Evolutionary conservation across 2,888 invertebrate genomes (phyloP).

Genomic region (Eupithecia vulgata): DNA sequence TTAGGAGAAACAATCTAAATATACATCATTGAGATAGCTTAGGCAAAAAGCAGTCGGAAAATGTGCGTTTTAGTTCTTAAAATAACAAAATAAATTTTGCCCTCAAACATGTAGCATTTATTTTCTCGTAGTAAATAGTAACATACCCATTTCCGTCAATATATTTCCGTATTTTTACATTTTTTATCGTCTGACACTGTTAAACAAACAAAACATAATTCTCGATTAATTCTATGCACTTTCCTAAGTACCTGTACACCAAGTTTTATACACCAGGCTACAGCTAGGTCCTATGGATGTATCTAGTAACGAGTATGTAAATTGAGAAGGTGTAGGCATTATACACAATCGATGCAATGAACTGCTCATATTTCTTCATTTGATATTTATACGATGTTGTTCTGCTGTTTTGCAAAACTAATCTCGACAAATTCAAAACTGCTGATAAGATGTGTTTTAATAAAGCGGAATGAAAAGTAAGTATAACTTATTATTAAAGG

Average conservation of each 20-base stretch:
- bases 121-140: too few species aligned
- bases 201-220: not conserved
- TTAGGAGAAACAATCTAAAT: too few species aligned
- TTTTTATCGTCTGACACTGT: not conserved
- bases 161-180: not conserved
- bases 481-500: too few species aligned
- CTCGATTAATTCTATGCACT: not conserved
- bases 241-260: constrained; percentile 25
- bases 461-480: not conserved
- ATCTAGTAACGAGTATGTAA: constrained; percentile 41
- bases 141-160: too few species aligned
- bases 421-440: constrained; percentile 6
- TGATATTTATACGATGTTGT: constrained; percentile 28
- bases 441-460: not conserved
- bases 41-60: too few species aligned
- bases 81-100: too few species aligned
- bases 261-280: constrained; percentile 42
- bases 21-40: too few species aligned
- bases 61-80: too few species aligned
- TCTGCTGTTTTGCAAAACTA: constrained; percentile 25
- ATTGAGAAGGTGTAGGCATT: constrained; percentile 37
- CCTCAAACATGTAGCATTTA: too few species aligned
- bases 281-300: constrained; percentile 35
- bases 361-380: constrained; percentile 36
- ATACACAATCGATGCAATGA: constrained; percentile 31